Base-by-base conservation (phyloP, 2,888 invertebrate genomes). In the Heliconius erato region DNA sequence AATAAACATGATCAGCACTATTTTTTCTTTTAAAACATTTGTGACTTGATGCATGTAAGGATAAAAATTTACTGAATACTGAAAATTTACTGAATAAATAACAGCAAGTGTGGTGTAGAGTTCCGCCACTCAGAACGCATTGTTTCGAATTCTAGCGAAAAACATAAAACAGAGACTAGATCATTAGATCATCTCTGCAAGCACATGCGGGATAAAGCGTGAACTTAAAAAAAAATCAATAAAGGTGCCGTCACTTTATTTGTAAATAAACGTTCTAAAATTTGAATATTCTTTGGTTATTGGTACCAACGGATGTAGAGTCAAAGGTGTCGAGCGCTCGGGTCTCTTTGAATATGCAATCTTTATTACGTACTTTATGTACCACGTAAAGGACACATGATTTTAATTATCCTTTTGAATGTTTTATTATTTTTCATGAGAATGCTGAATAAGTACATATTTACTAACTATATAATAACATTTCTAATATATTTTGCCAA, bases 271-370 rank as follows among this genome's bases (percentile, higher is more conserved):
- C n/a, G 28, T 16, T 67, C 28, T 32, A 67, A 14, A 23, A 49
- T 28, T 49, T 26, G 5, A 67, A 40, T 67, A 68, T 23, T 78
- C 78, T 32, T 78, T 67, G 68, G 44, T 71, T 68, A 65, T 59
- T 77, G 44, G 35, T 44, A 44, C 44, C 79, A 82, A 19, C 82
- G 82, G 82, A 82, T 40, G 67, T 80, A 54, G 40, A 54, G 82
- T 80, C 80, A 80, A 77, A 80, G 82, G 82, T 82, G 78, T 14
- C 67, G 65, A 79, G 19, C 71, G 71, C 32, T 71, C 81, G 81
- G 74, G 81, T 63, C 65, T 67, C 12, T 44, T 67, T 81, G 77
- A 76, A 81, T 81, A 81, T 81, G 76, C 77, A 54, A 59, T 81
- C 69, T 63, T 69, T 67, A 54, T 74, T 69, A 81, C 71, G 76